Evolutionary conservation across 2,888 invertebrate genomes (phyloP).

Genomic region (Polylopha cassiicola): DNA sequence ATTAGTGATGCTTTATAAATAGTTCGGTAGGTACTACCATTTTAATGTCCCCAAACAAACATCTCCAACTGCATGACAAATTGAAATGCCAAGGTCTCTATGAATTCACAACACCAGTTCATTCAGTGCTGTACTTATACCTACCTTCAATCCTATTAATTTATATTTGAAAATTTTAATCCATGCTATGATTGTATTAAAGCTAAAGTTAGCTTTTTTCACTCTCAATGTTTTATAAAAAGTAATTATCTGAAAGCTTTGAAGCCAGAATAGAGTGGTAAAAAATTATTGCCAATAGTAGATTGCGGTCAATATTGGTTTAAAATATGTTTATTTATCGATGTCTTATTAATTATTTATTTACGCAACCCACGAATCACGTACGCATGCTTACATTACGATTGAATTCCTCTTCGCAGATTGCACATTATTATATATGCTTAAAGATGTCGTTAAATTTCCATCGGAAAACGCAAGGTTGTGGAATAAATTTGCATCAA

Average conservation of each 20-base stretch:
- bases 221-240: too few relatives aligned
- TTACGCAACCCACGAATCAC: conserved; percentile 4
- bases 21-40: conserved; percentile 5
- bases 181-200: too few relatives aligned
- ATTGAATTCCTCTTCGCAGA: conserved; percentile 4
- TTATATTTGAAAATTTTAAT: not conserved
- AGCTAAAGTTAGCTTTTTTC: too few relatives aligned
- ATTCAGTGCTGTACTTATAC: conserved; percentile 8
- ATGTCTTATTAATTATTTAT: conserved; percentile 3
- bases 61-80: conserved; percentile 28
- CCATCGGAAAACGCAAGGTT: conserved; percentile 8
- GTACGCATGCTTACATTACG: not conserved
- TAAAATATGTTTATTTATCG: conserved; percentile 1
- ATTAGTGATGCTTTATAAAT: conserved; percentile 19
- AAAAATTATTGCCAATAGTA: not conserved
- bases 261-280: not conserved
- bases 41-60: conserved; percentile 20
- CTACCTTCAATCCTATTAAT: not conserved
- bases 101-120: conserved; percentile 2
- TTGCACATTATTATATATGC: conserved; percentile 5
- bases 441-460: conserved; percentile 1
- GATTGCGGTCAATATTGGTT: too few relatives aligned
- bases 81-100: conserved; percentile 30
- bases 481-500: conserved; percentile 5
- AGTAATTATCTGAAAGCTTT: too few relatives aligned